Percentiles rank a stretch among this genome's conserved stretches.
phyloP scores from a whole-genome alignment of 2,888 invertebrate species.

The Agrotis puta region DNA sequence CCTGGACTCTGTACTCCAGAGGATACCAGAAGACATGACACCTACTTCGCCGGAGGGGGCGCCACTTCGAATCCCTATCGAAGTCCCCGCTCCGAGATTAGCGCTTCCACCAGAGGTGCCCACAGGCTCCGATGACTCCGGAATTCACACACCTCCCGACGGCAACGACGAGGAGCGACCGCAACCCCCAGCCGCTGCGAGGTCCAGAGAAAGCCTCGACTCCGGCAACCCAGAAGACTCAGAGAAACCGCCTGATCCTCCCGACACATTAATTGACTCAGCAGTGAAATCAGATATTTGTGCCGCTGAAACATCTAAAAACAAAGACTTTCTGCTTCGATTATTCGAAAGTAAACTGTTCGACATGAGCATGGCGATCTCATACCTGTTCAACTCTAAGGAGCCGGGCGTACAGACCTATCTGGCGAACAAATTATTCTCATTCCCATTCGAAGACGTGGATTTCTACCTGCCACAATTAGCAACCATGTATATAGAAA shows the following conservation, averaged over 20 bases:
- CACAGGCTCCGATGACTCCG: constrained; percentile 95
- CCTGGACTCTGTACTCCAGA: constrained; percentile 96
- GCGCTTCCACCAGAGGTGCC: constrained; percentile 87
- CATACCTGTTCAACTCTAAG: constrained; percentile 99
- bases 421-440: constrained; percentile 99
- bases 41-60: constrained; percentile 87
- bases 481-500: constrained; percentile 99
- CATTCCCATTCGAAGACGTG: constrained; percentile 97
- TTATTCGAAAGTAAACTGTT: constrained; percentile 99
- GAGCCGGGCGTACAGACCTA: constrained; percentile 99
- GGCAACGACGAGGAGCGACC: constrained; percentile 89
- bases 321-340: constrained; percentile 94
- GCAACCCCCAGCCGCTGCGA: constrained; percentile 86
- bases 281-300: constrained; percentile 79
- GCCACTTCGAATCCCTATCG: constrained; percentile 82
- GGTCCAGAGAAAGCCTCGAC: constrained; percentile 94
- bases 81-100: constrained; percentile 91
- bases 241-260: constrained; percentile 88
- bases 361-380: constrained; percentile 99
- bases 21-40: constrained; percentile 96
- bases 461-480: constrained; percentile 99
- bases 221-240: constrained; percentile 92
- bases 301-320: constrained; percentile 83
- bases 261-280: constrained; percentile 78
- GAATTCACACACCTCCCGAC: constrained; percentile 91